phyloP scores from a whole-genome alignment of 2,113 vertebrate species.

The Hyaena hyaena region DNA sequence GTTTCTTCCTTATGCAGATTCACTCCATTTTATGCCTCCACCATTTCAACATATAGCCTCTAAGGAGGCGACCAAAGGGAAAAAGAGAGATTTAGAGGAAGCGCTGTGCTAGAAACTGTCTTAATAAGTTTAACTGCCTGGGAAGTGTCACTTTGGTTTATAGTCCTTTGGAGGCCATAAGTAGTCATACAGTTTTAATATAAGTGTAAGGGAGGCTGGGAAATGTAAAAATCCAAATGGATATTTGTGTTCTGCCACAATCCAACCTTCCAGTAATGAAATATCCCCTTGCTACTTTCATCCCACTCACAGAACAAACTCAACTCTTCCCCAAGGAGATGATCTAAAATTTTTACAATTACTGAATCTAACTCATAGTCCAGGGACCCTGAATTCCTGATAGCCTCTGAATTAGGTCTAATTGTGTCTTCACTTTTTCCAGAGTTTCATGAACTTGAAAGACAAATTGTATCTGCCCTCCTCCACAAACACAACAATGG shows the following conservation, averaged over 20 bases:
- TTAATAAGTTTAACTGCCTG: not conserved
- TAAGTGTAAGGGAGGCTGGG: not conserved
- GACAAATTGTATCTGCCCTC: not conserved
- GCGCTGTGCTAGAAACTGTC: not conserved
- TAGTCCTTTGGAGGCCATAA: not conserved
- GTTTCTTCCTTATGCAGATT: not conserved
- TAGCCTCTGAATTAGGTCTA: slow-evolving; percentile 43
- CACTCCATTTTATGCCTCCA: not conserved
- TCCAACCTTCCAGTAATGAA: slow-evolving; percentile 9
- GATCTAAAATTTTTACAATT: not conserved
- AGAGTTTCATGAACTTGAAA: slow-evolving; percentile 34
- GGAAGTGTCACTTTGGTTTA: not conserved
- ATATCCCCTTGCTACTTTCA: not conserved
- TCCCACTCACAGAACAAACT: not conserved
- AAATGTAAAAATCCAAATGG: not conserved
- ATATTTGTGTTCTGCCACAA: not conserved
- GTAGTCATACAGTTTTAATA: not conserved
- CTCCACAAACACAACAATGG: slow-evolving; percentile 29
- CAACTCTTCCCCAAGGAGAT: not conserved
- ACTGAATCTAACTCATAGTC: not conserved
- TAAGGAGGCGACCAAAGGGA: not conserved
- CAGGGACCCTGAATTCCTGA: not conserved
- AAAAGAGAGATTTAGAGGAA: not conserved
- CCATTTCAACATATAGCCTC: not conserved
- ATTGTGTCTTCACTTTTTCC: not conserved